phyloP scores from a whole-genome alignment of 1,140 invertebrate species.

The Oncopeltus fasciatus region DNA sequence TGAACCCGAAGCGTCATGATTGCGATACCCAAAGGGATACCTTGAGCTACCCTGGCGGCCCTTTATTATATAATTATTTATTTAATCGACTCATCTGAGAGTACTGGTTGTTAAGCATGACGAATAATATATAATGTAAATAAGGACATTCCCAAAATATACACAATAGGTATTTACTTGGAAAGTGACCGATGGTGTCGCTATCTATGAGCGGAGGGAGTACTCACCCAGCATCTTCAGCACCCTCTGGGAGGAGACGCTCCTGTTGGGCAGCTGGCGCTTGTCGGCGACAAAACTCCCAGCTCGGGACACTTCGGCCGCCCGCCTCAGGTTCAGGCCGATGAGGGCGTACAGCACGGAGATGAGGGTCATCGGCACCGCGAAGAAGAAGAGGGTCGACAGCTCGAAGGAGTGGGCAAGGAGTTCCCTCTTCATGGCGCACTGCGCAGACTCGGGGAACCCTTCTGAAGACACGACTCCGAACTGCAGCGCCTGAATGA shows the following conservation, averaged over 20 bases:
- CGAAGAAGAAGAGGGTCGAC: slow-evolving; percentile 73
- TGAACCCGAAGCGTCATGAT: too few relatives aligned
- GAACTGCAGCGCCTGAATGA: not conserved
- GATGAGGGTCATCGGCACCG: slow-evolving; percentile 73
- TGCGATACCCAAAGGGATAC: too few relatives aligned
- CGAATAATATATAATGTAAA: too few relatives aligned
- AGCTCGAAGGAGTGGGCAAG: slow-evolving; percentile 67
- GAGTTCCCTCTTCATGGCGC: slow-evolving; percentile 32
- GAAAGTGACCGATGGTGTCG: too few relatives aligned
- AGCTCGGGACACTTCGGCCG: slow-evolving; percentile 35
- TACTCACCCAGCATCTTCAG: slow-evolving; percentile 27
- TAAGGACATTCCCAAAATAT: too few relatives aligned
- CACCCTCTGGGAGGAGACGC: slow-evolving; percentile 23
- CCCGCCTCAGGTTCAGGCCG: slow-evolving; percentile 52
- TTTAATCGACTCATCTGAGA: too few relatives aligned
- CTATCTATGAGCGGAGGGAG: too few relatives aligned
- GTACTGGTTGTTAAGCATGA: too few relatives aligned
- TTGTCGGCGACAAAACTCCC: not conserved
- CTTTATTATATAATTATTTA: too few relatives aligned
- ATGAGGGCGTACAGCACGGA: slow-evolving; percentile 70
- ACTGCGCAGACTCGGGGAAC: not conserved
- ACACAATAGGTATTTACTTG: too few relatives aligned
- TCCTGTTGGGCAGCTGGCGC: slow-evolving; percentile 8
- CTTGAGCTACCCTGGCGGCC: too few relatives aligned
- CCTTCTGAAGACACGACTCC: not conserved